These are phyloP conservation scores for Polyodon spathula DNA, from an alignment of 2,113 vertebrate species.

Conservation along the genomic window DNA sequence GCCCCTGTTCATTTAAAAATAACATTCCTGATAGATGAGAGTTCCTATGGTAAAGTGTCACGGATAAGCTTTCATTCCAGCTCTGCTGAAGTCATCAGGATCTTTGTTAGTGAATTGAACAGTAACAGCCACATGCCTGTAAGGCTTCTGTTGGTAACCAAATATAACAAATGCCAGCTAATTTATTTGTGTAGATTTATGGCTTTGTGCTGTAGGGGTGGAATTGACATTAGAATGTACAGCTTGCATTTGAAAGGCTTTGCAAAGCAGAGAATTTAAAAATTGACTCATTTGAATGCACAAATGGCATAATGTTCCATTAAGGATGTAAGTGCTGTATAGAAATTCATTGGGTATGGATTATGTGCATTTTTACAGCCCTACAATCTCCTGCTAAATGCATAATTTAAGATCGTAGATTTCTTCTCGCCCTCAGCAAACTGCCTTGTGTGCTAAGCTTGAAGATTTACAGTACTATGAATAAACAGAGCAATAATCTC, in stretches of 20 bases:
- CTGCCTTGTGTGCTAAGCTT: constrained; percentile 38
- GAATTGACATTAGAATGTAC: constrained; percentile 34
- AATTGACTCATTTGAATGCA: constrained; percentile 37
- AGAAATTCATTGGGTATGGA: constrained; percentile 42
- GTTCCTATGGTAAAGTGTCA: constrained; percentile 31
- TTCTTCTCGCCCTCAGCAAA: constrained; percentile 23
- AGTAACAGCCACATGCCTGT: constrained; percentile 12
- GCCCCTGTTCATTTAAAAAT: constrained; percentile 28
- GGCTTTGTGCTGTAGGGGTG: constrained; percentile 30
- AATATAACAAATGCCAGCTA: constrained; percentile 22
- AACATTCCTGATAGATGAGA: constrained; percentile 22
- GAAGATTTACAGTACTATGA: constrained; percentile 35
- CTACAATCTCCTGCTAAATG: constrained; percentile 57
- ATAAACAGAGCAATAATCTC: constrained; percentile 34
- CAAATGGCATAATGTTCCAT: constrained; percentile 37
- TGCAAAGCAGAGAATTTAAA: constrained; percentile 28
- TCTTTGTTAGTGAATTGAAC: constrained; percentile 27
- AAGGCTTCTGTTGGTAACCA: constrained; percentile 20
- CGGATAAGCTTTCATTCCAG: constrained; percentile 14
- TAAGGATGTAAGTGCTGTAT: constrained; percentile 49
- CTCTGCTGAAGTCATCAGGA: constrained; percentile 43
- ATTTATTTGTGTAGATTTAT: constrained; percentile 37
- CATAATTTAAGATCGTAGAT: constrained; percentile 50
- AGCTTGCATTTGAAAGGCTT: constrained; percentile 29
- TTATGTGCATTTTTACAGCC: constrained; percentile 47